Base-by-base conservation (phyloP, 1,140 invertebrate genomes). In the Conus ventricosus region DNA sequence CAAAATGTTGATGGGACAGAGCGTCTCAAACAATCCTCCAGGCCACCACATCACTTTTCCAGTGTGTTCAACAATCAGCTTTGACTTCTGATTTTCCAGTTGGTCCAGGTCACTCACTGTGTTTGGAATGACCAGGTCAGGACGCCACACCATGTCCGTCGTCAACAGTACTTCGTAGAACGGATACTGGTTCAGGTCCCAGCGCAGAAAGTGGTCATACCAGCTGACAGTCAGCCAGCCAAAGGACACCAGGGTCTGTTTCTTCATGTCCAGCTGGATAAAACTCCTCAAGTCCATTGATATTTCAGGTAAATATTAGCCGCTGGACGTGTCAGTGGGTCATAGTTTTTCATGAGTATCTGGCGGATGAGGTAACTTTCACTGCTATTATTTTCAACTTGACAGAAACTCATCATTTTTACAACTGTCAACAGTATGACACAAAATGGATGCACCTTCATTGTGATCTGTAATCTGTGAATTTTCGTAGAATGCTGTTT, bases 1-100 rank as follows among this genome's bases (percentile, higher is more conserved):
- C 4, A 75, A 75, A 81, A 99, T 99, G 93, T 99, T 98, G 86
- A 92, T 89, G 78, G 89, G 83, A 75, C 99, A 99, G 11, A 98
- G 98, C 2, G 98, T 99, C 39, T 85, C 11, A 53, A 85, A 85
- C n/a, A 71, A 53, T 13, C 83, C 88, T 23, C 82, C 84, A 8
- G 84, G 63, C 13, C 13, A 85, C 63, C 84, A 88, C 54, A 15
- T 53, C 8, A 85, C 75, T 6, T 10, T 53, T 4, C 88, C 88
- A 25, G 71, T 60, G 20, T 85, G 17, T 15, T 6, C 7, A 25
- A 88, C 82, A 3, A 71, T 15, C 4, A 84, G 81, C 55, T 84
- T 83, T 5, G 54, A 57, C 80, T 55, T 53, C 53, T 88, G 80
- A 17, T 53, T n/a, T 39, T 71, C 53, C 81, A 88, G 67, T 23